Evolutionary conservation across 2,113 vertebrate species (phyloP).

Genomic region (Dolichotis patagonum): DNA sequence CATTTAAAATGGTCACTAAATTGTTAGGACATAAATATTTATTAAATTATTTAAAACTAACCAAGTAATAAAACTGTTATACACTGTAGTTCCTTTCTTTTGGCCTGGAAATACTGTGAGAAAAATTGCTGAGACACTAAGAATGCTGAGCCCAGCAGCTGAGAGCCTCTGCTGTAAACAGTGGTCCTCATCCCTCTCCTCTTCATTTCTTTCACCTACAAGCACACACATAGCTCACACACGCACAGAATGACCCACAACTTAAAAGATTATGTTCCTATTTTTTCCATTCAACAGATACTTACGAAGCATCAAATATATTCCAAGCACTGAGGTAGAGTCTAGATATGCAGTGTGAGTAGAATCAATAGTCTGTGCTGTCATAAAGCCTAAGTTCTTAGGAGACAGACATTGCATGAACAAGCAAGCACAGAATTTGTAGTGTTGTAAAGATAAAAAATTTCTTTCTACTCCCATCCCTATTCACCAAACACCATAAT

Average conservation of each 20-base stretch:
- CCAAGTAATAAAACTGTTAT: background rate
- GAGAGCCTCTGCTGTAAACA: background rate
- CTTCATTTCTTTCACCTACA: background rate
- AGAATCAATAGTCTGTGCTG: background rate
- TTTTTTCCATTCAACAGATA: background rate
- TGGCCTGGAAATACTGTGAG: background rate
- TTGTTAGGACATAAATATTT: background rate
- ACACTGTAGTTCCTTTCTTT: conserved; percentile 21
- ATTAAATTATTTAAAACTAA: background rate
- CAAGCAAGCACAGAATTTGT: background rate
- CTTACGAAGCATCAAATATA: background rate
- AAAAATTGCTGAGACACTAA: background rate
- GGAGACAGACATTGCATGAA: conserved; percentile 19
- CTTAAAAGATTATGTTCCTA: background rate
- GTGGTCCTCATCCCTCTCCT: background rate
- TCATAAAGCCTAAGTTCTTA: background rate
- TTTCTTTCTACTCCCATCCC: background rate
- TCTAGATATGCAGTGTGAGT: background rate
- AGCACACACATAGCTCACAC: background rate
- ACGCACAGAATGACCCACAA: background rate
- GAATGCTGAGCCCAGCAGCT: background rate
- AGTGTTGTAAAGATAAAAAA: background rate
- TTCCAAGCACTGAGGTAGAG: background rate
- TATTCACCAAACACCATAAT: conserved; percentile 11
- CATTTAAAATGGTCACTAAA: background rate